phyloP scores from a whole-genome alignment of 1,140 invertebrate species.

The Ganaspis sp. region DNA sequence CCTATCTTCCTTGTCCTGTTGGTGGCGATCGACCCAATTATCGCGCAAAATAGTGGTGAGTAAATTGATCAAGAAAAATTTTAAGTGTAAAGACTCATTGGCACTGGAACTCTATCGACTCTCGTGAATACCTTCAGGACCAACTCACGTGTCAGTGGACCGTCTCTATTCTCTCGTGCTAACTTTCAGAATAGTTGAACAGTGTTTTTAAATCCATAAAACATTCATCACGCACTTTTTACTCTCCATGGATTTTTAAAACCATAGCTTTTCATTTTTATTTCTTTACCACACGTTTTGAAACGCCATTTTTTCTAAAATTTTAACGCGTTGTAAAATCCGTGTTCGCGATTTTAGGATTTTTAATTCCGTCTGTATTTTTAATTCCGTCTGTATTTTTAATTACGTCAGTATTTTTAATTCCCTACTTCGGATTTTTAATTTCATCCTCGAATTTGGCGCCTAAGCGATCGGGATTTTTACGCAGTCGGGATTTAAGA shows the following conservation, averaged over 20 bases:
- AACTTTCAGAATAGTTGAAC: slow-evolving; percentile 22
- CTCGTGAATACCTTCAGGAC: background rate
- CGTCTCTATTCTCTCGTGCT: background rate
- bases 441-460: too few relatives aligned
- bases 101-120: slow-evolving; percentile 34
- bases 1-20: slow-evolving; percentile 76
- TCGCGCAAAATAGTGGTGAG: slow-evolving; percentile 75
- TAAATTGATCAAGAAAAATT: slow-evolving; percentile 62
- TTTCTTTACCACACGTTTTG: background rate
- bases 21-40: slow-evolving; percentile 75
- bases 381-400: too few relatives aligned
- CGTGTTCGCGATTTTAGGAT: too few relatives aligned
- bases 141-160: slow-evolving; percentile 4
- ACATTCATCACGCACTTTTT: background rate
- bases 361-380: too few relatives aligned
- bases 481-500: background rate
- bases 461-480: too few relatives aligned
- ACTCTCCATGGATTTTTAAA: background rate
- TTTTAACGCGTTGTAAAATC: too few relatives aligned
- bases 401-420: too few relatives aligned
- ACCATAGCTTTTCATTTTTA: too few relatives aligned
- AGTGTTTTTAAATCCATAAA: background rate
- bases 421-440: too few relatives aligned
- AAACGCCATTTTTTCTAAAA: background rate
- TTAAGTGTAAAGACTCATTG: slow-evolving; percentile 46